Evolutionary conservation across 2,797 vertebrate species (phyloP).

Genomic region (Momotus momota): DNA sequence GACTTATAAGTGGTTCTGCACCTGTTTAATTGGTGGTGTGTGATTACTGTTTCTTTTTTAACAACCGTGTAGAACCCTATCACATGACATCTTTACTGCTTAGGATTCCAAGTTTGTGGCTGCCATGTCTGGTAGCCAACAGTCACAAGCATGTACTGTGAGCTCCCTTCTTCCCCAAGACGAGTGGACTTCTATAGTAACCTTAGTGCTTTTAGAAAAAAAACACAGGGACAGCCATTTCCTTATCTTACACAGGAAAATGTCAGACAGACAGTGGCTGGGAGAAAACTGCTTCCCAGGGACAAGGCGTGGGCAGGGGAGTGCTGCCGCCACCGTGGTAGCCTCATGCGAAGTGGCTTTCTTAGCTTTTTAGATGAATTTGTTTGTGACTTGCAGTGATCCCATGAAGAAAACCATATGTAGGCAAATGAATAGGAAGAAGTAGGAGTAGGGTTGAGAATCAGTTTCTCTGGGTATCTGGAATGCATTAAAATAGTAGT

Average conservation of each 20-base stretch:
- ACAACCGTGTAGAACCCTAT: background rate
- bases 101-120: background rate
- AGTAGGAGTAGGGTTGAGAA: background rate
- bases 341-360: background rate
- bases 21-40: background rate
- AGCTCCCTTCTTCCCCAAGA: background rate
- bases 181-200: accelerated
- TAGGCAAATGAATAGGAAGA: background rate
- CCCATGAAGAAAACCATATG: background rate
- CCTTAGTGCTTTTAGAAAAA: background rate
- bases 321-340: too few relatives aligned
- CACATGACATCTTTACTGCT: background rate
- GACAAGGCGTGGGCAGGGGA: background rate
- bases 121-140: background rate
- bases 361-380: background rate
- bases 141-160: accelerated
- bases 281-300: background rate
- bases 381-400: background rate
- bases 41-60: background rate
- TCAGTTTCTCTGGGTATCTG: background rate
- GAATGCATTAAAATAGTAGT: background rate
- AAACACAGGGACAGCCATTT: background rate
- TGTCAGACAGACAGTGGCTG: too few relatives aligned
- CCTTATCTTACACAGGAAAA: background rate
- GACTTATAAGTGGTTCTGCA: background rate